Conservation (phyloP, 2,797 vertebrate species). For the Hydrocynus forskahlii region DNA sequence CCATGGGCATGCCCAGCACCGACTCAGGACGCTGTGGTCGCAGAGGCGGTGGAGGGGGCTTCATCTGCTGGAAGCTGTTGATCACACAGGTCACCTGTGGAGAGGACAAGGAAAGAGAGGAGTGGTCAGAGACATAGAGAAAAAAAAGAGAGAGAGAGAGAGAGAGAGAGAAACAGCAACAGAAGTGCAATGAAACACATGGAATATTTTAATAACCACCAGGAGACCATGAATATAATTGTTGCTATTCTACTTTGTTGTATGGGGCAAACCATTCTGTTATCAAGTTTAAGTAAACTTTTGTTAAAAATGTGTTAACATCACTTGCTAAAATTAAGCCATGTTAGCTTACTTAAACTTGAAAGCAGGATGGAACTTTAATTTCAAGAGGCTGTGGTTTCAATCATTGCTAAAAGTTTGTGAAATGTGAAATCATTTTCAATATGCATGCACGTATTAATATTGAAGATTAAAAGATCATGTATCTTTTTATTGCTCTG, state of each 20-base stretch:
- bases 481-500: too few species aligned
- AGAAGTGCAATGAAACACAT: background rate
- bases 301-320: too few species aligned
- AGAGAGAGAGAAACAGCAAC: background rate
- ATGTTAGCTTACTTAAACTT: too few species aligned
- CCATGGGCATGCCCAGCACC: constrained; percentile 75
- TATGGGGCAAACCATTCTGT: too few species aligned
- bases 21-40: constrained; percentile 73
- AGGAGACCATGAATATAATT: background rate
- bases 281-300: too few species aligned
- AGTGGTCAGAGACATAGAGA: background rate
- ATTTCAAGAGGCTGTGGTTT: too few species aligned
- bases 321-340: too few species aligned
- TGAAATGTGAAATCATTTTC: too few species aligned
- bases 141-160: background rate
- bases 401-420: too few species aligned
- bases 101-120: background rate
- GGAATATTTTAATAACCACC: background rate
- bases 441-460: too few species aligned
- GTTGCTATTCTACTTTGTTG: background rate
- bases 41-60: constrained; percentile 49
- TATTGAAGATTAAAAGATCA: too few species aligned
- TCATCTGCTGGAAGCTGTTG: constrained; percentile 86
- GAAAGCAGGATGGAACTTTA: too few species aligned
- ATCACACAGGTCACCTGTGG: constrained; percentile 88